A percentile compares a stretch with the other conserved stretches of the same genome.
Evolutionary conservation across 2,797 vertebrate genomes (phyloP).

Genomic region (Nyctalus aviator): DNA sequence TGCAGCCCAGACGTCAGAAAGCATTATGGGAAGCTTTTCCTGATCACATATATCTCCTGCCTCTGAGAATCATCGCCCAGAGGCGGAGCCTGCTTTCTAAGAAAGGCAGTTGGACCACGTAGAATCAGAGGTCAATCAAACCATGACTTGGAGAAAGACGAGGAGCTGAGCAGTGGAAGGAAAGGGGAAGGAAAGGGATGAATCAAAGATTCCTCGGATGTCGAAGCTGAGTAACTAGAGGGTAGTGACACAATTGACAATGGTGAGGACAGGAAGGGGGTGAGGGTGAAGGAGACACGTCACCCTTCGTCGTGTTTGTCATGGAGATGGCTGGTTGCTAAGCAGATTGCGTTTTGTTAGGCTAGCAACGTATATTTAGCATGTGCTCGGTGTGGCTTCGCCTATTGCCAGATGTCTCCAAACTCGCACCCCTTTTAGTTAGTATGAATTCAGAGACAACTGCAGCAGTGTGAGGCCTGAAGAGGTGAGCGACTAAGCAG

Average conservation of each 20-base stretch:
- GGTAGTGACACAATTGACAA: not conserved
- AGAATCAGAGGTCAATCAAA: not conserved
- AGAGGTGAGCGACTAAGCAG: not conserved
- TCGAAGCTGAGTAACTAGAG: not conserved
- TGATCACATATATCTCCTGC: not conserved
- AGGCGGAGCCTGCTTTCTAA: not conserved
- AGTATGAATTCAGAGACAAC: not conserved
- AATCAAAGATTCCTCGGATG: not conserved
- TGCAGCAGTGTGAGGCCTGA: not conserved
- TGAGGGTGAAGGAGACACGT: not conserved
- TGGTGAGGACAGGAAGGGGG: not conserved
- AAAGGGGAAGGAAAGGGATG: not conserved
- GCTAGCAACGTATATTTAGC: not conserved
- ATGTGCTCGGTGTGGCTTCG: not conserved
- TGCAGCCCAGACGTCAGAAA: fast-evolving
- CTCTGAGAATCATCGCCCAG: not conserved
- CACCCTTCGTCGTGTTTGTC: not conserved
- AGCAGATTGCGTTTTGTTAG: not conserved
- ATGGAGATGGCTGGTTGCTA: not conserved
- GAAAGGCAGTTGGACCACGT: not conserved
- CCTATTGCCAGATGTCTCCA: conserved; percentile 2
- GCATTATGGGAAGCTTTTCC: not conserved
- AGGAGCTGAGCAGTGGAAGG: not conserved
- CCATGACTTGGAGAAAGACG: not conserved
- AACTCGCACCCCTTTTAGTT: not conserved